Evolutionary conservation across 2,113 vertebrate species (phyloP).

Genomic region (Myocastor coypus): DNA sequence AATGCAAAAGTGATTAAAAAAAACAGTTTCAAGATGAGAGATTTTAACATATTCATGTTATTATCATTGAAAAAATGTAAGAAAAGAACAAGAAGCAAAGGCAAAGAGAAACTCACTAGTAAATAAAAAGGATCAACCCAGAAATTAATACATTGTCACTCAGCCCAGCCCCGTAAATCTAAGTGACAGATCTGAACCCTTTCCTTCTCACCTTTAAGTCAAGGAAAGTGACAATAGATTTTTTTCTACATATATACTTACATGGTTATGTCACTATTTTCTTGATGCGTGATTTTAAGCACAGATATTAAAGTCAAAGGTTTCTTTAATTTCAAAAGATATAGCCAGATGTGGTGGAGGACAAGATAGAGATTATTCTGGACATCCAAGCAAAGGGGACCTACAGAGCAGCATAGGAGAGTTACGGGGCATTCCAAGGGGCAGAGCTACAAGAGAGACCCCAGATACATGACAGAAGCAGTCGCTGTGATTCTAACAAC

Average conservation of each 20-base stretch:
- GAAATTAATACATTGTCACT: neutral
- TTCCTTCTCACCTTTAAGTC: neutral
- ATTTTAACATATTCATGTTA: neutral
- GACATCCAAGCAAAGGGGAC: no score
- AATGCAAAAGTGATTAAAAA: neutral
- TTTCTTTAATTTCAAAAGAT: neutral
- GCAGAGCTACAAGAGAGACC: no score
- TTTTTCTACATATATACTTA: neutral
- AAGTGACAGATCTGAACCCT: neutral
- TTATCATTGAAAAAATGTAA: neutral
- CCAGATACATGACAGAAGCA: no score
- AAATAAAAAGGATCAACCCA: neutral
- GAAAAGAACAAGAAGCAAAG: neutral
- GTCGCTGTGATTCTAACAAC: no score
- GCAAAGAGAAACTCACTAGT: neutral
- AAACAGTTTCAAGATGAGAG: neutral
- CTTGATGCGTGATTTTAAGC: neutral
- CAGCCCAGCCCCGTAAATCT: neutral
- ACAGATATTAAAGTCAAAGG: neutral
- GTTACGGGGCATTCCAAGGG: no score
- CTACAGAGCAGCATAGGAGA: no score
- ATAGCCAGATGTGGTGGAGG: neutral
- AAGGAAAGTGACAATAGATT: neutral
- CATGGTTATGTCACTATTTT: neutral
- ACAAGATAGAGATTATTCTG: no score